Base-by-base conservation (phyloP, 2,113 vertebrate genomes). In the Mormyrus lacerda region DNA sequence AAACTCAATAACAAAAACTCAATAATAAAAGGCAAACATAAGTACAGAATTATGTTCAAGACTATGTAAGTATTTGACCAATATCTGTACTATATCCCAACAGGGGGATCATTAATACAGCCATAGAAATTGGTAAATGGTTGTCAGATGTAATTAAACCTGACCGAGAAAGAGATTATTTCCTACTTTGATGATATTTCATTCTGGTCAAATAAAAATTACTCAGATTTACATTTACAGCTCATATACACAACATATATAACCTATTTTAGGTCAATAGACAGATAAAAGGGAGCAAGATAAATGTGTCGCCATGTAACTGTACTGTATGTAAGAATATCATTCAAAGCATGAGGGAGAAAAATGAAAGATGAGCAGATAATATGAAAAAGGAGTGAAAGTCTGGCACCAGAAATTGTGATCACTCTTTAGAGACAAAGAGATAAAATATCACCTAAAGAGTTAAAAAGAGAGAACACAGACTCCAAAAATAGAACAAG, bases 401-500 rank as follows among this genome's bases (percentile, higher is more conserved):
- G 61, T 87, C 47, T 90, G 85, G 48, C 21, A 73, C 85, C 47
- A 50, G 35, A 87, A 90, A 76, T 73, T 27, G 42, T 42, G 58
- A 84, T 85, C 51, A 87, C 48, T n/a, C 35, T 58, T 65, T 51
- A 89, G 79, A 87, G 61, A 86, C 21, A 51, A 21, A 47, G 58
- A 51, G 39, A 86, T 90, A 61, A 90, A 87, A 87, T 53, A 48
- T 69, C 89, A 89, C 84, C 31, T 21, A 76, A 89, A 89, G 45
- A 88, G 55, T 73, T 39, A 47, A 51, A 79, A 79, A 55, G 47
- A 89, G 79, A 61, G 79, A 61, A 61, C 87, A 83, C 79, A 31
- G 87, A 51, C 21, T 17, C 88, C 44, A 89, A 58, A 89, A 89
- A 89, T 89, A 89, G 88, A 82, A 84, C 21, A 24, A 87, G 84